These are phyloP conservation scores for Silvanus unidentatus DNA, from an alignment of 2,888 invertebrate genomes.

Conservation along the genomic window DNA sequence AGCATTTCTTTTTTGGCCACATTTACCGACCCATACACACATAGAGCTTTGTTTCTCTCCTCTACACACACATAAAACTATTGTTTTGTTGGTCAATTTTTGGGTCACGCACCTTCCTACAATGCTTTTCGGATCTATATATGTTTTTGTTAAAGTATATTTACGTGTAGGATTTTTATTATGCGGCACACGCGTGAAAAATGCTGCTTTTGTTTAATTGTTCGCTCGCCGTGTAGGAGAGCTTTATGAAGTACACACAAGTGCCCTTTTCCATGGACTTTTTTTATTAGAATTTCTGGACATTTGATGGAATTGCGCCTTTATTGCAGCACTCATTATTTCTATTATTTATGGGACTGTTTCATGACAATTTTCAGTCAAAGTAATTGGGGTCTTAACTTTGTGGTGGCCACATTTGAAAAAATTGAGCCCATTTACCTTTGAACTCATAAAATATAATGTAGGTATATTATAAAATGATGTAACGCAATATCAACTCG, in stretches of 20 bases:
- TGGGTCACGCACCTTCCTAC: conserved; percentile 7
- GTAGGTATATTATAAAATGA: conserved; percentile 2
- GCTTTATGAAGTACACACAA: neutral
- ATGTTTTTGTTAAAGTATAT: neutral
- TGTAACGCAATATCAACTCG: conserved; percentile 9
- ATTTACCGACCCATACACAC: conserved; percentile 2
- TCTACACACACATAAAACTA: neutral
- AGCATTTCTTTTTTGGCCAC: conserved; percentile 2
- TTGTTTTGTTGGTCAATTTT: conserved; percentile 3
- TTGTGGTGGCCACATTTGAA: no score
- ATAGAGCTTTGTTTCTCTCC: conserved; percentile 2
- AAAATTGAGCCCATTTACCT: no score
- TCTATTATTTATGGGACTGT: no score
- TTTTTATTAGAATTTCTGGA: neutral
- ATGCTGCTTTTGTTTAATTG: conserved; percentile 6
- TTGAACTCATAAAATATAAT: no score
- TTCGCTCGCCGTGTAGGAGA: neutral
- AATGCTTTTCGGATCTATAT: neutral
- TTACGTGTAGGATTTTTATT: conserved; percentile 1
- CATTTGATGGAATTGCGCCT: no score
- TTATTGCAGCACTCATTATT: no score
- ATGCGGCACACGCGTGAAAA: conserved; percentile 2
- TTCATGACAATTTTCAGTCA: no score
- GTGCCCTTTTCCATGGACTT: neutral
- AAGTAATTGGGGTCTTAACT: no score